Conservation (phyloP, 2,797 vertebrate species). For the Megaceryle alcyon region DNA sequence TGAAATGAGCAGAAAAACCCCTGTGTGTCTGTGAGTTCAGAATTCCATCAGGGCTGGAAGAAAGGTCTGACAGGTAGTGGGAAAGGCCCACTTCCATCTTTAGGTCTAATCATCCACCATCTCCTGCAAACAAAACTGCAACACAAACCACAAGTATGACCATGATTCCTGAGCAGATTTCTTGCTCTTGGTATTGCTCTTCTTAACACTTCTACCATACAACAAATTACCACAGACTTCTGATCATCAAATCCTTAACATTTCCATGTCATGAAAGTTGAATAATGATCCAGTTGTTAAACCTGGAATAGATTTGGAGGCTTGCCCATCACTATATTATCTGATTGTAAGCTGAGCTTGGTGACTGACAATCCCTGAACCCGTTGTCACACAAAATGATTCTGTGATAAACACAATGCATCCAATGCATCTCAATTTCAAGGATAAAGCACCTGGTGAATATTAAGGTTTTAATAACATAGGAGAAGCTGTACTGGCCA, state of each 20-base stretch:
- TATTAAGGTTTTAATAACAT: background rate
- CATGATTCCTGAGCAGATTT: background rate
- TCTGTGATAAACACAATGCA: background rate
- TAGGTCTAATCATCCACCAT: background rate
- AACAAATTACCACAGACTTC: background rate
- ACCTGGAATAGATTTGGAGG: background rate
- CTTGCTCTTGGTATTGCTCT: background rate
- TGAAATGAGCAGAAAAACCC: background rate
- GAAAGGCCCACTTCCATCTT: background rate
- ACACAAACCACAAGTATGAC: background rate
- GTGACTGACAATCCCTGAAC: background rate
- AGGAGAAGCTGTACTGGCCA: background rate
- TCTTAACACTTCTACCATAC: background rate
- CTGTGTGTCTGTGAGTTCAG: background rate
- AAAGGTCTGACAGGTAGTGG: background rate
- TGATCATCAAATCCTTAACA: accelerated
- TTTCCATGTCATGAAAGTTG: background rate
- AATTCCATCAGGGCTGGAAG: background rate
- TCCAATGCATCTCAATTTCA: background rate
- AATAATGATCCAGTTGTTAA: background rate
- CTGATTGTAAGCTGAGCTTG: background rate
- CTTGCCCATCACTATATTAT: background rate
- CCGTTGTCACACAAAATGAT: background rate
- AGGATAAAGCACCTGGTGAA: background rate
- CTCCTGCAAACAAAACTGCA: background rate